Evolutionary conservation across 2,888 invertebrate species (phyloP).

Genomic region (Lampropteryx suffumata): DNA sequence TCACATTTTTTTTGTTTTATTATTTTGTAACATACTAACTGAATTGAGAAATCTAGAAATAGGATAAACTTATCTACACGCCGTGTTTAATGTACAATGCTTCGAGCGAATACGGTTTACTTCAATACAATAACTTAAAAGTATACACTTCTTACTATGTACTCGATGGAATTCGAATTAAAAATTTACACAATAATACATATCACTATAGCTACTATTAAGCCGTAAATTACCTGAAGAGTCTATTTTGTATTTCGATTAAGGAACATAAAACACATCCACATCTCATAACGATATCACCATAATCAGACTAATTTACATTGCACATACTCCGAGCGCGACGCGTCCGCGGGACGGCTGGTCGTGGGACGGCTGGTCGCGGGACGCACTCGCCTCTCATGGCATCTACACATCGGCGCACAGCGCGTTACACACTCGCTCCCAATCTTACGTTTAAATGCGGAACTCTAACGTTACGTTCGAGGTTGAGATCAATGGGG

Average conservation of each 20-base stretch:
- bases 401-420: constrained; percentile 65
- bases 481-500: constrained; percentile 77
- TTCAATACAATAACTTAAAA: constrained; percentile 81
- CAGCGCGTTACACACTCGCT: constrained; percentile 71
- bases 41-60: constrained; percentile 80
- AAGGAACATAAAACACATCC: constrained; percentile 83
- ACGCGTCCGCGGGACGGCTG: constrained; percentile 47
- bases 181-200: constrained; percentile 82
- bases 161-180: constrained; percentile 83
- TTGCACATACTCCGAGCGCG: constrained; percentile 75
- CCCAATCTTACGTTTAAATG: constrained; percentile 81
- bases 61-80: constrained; percentile 82
- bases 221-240: constrained; percentile 79
- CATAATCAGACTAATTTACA: constrained; percentile 81
- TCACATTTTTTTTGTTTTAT: constrained; percentile 68
- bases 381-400: constrained; percentile 49
- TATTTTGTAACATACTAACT: constrained; percentile 75
- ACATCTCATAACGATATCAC: constrained; percentile 78
- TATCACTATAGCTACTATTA: constrained; percentile 79
- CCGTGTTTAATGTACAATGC: constrained; percentile 80
- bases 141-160: constrained; percentile 80
- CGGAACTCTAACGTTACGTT: constrained; percentile 80
- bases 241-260: constrained; percentile 80
- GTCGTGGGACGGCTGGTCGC: constrained; percentile 39
- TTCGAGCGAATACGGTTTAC: constrained; percentile 79